Conservation (phyloP, 2,888 invertebrate genomes). For the Sthenelais limicola region DNA sequence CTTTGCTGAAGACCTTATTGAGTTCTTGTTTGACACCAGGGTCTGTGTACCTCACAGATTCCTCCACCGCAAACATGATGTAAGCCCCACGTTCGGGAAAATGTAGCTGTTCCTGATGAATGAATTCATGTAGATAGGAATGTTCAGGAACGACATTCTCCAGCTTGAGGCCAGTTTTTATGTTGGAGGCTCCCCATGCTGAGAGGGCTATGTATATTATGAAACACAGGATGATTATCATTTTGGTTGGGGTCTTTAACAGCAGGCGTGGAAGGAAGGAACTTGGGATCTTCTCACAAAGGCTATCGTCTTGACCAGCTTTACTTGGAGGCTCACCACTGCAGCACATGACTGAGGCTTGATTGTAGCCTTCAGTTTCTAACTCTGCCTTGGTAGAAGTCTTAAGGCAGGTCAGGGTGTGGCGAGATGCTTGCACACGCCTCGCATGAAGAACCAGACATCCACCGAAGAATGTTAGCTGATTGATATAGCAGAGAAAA, state of each 20-base stretch:
- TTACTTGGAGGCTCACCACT: conserved; percentile 50
- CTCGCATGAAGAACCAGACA: conserved; percentile 61
- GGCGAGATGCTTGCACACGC: conserved; percentile 53
- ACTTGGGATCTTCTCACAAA: conserved; percentile 54
- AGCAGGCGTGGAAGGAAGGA: conserved; percentile 53
- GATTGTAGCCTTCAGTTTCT: conserved; percentile 16
- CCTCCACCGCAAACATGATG: conserved; percentile 52
- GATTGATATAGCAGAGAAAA: conserved; percentile 61
- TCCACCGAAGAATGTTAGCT: conserved; percentile 59
- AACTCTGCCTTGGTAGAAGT: conserved; percentile 26
- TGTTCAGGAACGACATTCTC: conserved; percentile 56
- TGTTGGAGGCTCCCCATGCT: conserved; percentile 54
- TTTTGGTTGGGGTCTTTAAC: conserved; percentile 48
- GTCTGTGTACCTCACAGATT: conserved; percentile 45
- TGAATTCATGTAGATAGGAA: conserved; percentile 57
- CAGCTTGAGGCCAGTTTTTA: conserved; percentile 58
- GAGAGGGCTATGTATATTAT: conserved; percentile 56
- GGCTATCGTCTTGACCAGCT: conserved; percentile 52
- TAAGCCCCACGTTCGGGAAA: conserved; percentile 49
- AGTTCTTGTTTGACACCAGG: conserved; percentile 9
- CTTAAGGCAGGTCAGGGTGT: conserved; percentile 52
- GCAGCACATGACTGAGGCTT: conserved; percentile 63
- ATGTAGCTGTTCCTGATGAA: conserved; percentile 45
- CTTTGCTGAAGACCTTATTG: conserved; percentile 18
- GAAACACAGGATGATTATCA: conserved; percentile 54